These are phyloP conservation scores for Drosophila serrata DNA, from an alignment of 1,140 invertebrate genomes.

Conservation along the genomic window DNA sequence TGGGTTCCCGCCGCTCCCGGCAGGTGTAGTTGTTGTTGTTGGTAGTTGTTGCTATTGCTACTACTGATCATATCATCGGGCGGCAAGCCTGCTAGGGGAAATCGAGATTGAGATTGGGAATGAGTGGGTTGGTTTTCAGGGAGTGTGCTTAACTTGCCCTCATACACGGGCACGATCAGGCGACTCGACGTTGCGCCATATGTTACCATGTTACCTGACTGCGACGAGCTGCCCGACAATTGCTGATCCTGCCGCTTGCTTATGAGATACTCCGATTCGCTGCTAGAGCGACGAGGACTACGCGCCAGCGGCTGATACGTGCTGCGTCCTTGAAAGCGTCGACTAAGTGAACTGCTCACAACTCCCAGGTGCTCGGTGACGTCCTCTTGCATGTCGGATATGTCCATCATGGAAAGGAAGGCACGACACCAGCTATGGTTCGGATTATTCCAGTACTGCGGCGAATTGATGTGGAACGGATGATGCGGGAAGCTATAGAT, in stretches of 20 bases:
- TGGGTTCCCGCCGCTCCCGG: conserved; percentile 45
- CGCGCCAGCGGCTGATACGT: conserved; percentile 90
- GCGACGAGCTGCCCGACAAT: conserved; percentile 35
- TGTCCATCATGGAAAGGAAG: conserved; percentile 95
- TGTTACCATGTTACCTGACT: conserved; percentile 67
- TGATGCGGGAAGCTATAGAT: conserved; percentile 97
- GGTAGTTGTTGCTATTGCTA: conserved; percentile 77
- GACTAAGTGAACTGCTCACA: conserved; percentile 91
- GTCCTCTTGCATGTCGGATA: conserved; percentile 96
- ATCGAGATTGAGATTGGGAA: conserved; percentile 70
- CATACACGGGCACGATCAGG: conserved; percentile 65
- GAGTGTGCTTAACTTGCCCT: conserved; percentile 58
- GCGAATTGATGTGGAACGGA: conserved; percentile 88
- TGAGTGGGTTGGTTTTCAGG: conserved; percentile 61
- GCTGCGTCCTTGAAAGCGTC: conserved; percentile 90
- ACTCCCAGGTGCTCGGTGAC: conserved; percentile 96
- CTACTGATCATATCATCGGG: conserved; percentile 45
- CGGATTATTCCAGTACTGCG: conserved; percentile 85
- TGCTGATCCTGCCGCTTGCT: conserved; percentile 68
- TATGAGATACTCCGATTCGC: conserved; percentile 82
- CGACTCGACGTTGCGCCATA: conserved; percentile 71
- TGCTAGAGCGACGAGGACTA: conserved; percentile 86
- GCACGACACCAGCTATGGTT: conserved; percentile 87
- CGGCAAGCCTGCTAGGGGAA: conserved; percentile 73
- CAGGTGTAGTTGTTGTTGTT: conserved; percentile 76